Conservation (phyloP, 2,888 invertebrate genomes). For the Allygus modestus region DNA sequence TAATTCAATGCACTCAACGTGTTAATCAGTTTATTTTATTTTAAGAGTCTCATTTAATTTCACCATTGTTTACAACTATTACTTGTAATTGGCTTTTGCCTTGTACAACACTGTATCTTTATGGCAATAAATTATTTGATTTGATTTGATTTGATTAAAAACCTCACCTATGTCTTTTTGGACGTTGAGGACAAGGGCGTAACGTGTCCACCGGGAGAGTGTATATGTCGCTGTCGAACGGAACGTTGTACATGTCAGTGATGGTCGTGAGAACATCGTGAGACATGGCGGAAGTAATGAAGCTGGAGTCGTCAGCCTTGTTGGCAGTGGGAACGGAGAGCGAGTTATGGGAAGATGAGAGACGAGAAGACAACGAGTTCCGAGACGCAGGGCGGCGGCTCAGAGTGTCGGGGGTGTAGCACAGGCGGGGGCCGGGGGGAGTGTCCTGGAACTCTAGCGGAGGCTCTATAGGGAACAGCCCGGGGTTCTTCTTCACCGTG, state of each 20-base stretch:
- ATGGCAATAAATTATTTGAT: too few relatives aligned
- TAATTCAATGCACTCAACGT: too few relatives aligned
- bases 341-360: slow-evolving; percentile 92
- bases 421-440: slow-evolving; percentile 74
- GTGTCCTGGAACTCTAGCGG: slow-evolving; percentile 90
- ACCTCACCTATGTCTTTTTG: slow-evolving; percentile 71
- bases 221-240: slow-evolving; percentile 92
- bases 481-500: slow-evolving; percentile 68
- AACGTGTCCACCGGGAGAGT: slow-evolving; percentile 91
- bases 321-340: slow-evolving; percentile 83
- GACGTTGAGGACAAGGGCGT: slow-evolving; percentile 77
- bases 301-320: slow-evolving; percentile 87
- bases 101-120: too few relatives aligned
- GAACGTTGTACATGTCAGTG: slow-evolving; percentile 92
- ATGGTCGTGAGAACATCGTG: slow-evolving; percentile 86
- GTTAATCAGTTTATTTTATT: too few relatives aligned
- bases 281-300: slow-evolving; percentile 93
- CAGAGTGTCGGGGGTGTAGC: slow-evolving; percentile 79
- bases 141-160: too few relatives aligned
- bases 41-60: too few relatives aligned
- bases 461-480: slow-evolving; percentile 82
- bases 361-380: slow-evolving; percentile 85
- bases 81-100: too few relatives aligned
- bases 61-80: too few relatives aligned
- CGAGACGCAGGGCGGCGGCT: slow-evolving; percentile 83